Evolutionary conservation across 2,797 vertebrate species (phyloP).

Genomic region (Sebastes iracundus): DNA sequence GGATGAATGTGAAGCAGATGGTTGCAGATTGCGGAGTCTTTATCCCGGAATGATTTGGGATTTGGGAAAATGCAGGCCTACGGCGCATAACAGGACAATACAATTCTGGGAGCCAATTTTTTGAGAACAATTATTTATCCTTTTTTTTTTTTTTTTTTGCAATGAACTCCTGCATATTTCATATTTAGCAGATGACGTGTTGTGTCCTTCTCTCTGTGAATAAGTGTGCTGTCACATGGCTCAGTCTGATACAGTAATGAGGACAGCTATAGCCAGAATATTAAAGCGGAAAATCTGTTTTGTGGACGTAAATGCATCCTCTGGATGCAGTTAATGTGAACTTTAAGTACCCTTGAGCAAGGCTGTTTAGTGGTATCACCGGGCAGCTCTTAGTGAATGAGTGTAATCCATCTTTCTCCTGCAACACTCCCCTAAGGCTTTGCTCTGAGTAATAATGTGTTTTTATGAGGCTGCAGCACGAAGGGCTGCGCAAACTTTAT

Average conservation of each 20-base stretch:
- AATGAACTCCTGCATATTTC: neutral
- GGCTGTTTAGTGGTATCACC: neutral
- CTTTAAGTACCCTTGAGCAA: conserved; percentile 22
- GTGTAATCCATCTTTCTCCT: conserved; percentile 19
- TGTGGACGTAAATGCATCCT: neutral
- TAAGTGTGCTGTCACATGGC: neutral
- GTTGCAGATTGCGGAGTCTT: conserved; percentile 9
- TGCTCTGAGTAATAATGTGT: conserved; percentile 14
- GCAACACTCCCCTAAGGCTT: conserved; percentile 3
- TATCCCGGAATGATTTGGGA: conserved; percentile 3
- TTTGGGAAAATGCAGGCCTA: conserved; percentile 6
- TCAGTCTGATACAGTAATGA: neutral
- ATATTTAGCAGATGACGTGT: neutral
- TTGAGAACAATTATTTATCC: neutral
- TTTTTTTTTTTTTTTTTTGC: neutral
- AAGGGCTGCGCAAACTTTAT: conserved; percentile 3
- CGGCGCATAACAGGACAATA: neutral
- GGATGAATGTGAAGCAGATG: conserved; percentile 39
- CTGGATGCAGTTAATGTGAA: neutral
- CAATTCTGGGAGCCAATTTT: neutral
- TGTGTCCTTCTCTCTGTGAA: neutral
- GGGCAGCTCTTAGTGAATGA: conserved; percentile 17
- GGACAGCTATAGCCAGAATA: neutral
- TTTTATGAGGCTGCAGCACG: conserved; percentile 1
- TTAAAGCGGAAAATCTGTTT: neutral